These are phyloP conservation scores for Cercopithecus neglectus DNA, from an alignment of 2,797 vertebrate genomes.

Conservation along the genomic window DNA sequence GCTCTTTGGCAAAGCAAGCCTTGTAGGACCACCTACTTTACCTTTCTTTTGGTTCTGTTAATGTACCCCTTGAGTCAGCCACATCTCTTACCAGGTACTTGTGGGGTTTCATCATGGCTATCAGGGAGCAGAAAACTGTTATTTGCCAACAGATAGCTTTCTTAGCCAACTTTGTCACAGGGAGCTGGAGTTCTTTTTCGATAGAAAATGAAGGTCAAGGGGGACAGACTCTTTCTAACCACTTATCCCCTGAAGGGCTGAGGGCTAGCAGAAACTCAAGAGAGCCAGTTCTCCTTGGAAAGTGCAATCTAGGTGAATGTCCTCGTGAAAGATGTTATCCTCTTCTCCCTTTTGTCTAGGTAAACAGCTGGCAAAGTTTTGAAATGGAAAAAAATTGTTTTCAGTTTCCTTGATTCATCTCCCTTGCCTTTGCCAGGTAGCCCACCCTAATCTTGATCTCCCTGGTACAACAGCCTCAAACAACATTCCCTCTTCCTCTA, in stretches of 20 bases:
- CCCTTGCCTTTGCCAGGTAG: background rate
- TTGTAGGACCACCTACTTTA: background rate
- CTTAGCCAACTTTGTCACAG: background rate
- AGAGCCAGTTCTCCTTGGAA: background rate
- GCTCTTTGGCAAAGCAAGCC: background rate
- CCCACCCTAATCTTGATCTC: background rate
- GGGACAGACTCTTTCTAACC: background rate
- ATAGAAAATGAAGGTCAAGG: background rate
- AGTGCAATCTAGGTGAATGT: background rate
- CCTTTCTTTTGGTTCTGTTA: background rate
- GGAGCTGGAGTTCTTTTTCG: background rate
- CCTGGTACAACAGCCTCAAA: background rate
- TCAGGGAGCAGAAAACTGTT: conserved; percentile 35
- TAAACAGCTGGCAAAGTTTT: background rate
- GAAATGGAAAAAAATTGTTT: background rate
- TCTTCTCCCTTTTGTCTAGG: background rate
- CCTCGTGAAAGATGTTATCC: background rate
- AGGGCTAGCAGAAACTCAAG: background rate
- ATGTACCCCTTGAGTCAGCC: background rate
- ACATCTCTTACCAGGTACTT: background rate
- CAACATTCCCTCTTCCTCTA: background rate
- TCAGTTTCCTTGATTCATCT: background rate
- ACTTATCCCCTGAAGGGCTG: background rate
- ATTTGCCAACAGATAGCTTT: conserved; percentile 41
- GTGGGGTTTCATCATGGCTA: background rate